A percentile compares a stretch with the other conserved stretches of the same genome.
Evolutionary conservation across 1,140 invertebrate species (phyloP).

Genomic region (Anagrus nilaparvatae): DNA sequence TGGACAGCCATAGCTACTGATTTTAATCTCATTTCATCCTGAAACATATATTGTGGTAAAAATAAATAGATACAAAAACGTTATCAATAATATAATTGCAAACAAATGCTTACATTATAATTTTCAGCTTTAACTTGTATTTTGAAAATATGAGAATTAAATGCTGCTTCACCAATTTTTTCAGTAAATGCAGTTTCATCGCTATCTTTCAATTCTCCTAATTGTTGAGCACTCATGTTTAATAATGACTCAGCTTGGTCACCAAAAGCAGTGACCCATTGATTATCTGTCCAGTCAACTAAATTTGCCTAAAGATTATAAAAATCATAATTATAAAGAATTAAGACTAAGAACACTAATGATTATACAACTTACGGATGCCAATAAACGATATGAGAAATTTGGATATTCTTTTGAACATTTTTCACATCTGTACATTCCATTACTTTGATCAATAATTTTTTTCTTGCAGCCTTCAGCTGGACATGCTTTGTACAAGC

Average conservation of each 20-base stretch:
- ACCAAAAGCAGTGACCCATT: constrained; percentile 85
- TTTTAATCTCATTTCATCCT: constrained; percentile 80
- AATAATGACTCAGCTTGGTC: constrained; percentile 76
- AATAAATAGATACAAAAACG: constrained; percentile 5
- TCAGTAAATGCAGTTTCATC: constrained; percentile 48
- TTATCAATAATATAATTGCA: background rate
- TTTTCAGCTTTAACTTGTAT: constrained; percentile 79
- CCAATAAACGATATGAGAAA: constrained; percentile 77
- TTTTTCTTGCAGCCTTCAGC: constrained; percentile 86
- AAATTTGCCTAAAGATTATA: constrained; percentile 52
- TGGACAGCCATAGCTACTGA: constrained; percentile 55
- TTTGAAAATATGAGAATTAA: constrained; percentile 72
- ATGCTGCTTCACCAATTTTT: constrained; percentile 62
- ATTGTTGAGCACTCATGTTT: constrained; percentile 62
- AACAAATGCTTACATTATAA: constrained; percentile 63
- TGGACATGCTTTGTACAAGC: constrained; percentile 84
- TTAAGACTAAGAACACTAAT: background rate
- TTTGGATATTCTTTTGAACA: constrained; percentile 75
- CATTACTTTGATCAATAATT: constrained; percentile 76
- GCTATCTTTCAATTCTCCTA: constrained; percentile 58
- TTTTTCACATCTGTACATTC: constrained; percentile 88
- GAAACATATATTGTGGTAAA: constrained; percentile 24
- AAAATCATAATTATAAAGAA: constrained; percentile 12
- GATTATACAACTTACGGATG: constrained; percentile 53
- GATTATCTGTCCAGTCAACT: constrained; percentile 67